A percentile compares a stretch with the other conserved stretches of the same genome.
These are phyloP conservation scores for Aplidium turbinatum DNA, from an alignment of 23 tunicate genomes.

Conservation along the genomic window DNA sequence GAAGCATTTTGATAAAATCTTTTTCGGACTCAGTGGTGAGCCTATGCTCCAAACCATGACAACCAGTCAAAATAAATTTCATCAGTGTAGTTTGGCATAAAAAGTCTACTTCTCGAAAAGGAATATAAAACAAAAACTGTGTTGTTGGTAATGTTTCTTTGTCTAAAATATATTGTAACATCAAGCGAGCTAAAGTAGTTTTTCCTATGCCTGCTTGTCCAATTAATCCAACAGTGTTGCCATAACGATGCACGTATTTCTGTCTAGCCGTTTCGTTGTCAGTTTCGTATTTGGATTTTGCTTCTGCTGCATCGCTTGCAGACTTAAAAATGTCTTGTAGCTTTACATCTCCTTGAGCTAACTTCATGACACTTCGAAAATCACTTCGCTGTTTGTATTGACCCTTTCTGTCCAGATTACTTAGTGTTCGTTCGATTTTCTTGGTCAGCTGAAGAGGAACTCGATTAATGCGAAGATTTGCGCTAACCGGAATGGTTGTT, in stretches of 20 bases:
- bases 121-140: slow-evolving; percentile 9
- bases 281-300: no score
- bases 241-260: no score
- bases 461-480: no score
- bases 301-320: neutral
- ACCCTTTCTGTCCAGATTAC: neutral
- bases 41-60: neutral
- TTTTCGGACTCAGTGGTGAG: slow-evolving; percentile 3
- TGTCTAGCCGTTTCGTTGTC: neutral
- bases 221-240: neutral
- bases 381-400: neutral
- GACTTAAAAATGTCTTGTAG: neutral
- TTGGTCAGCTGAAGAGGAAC: no score
- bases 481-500: no score
- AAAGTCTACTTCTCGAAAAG: neutral
- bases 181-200: slow-evolving; percentile 12
- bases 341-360: neutral
- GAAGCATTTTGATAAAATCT: neutral
- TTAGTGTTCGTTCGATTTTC: no score
- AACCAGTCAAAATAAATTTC: slow-evolving; percentile 2
- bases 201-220: slow-evolving; percentile 29
- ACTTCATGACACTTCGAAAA: neutral
- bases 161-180: slow-evolving; percentile 7
- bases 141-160: neutral
- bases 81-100: neutral